Conservation (phyloP, 2,797 vertebrate species). For the Smutsia temminckii region DNA sequence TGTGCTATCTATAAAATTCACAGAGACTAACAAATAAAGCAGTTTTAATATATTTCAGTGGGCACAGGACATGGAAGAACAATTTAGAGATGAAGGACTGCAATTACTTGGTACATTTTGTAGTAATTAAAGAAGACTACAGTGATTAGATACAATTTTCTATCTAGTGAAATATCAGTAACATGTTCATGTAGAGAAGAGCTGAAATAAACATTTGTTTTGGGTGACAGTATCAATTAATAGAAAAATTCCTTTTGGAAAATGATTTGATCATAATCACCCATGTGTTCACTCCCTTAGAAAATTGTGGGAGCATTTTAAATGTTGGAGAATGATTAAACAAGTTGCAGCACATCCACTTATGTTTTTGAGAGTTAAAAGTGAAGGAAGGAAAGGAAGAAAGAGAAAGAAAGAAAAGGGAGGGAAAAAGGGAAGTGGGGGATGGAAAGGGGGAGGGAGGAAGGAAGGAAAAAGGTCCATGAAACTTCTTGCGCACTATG, state of each 20-base stretch:
- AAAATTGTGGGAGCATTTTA: neutral
- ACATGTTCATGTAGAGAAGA: neutral
- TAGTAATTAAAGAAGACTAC: constrained; percentile 17
- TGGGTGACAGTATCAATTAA: neutral
- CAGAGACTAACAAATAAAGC: neutral
- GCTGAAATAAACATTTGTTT: constrained; percentile 30
- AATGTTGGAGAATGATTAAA: neutral
- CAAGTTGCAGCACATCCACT: neutral
- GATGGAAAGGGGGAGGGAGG: neutral
- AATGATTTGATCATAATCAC: neutral
- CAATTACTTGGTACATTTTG: constrained; percentile 2
- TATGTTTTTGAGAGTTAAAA: neutral
- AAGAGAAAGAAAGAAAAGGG: neutral
- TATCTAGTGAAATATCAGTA: neutral
- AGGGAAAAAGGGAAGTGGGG: neutral
- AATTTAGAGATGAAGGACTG: constrained; percentile 4
- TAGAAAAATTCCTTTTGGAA: neutral
- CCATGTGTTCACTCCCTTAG: neutral
- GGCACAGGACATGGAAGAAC: neutral
- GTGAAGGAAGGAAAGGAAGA: neutral
- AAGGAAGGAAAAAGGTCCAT: neutral
- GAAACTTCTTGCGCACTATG: neutral
- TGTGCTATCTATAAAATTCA: neutral
- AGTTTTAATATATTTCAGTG: neutral
- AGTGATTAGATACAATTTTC: neutral